Evolutionary conservation across 1,140 invertebrate species (phyloP), one percentile per base, ranked within the genome.

Genomic region (Drosophila insularis): DNA sequence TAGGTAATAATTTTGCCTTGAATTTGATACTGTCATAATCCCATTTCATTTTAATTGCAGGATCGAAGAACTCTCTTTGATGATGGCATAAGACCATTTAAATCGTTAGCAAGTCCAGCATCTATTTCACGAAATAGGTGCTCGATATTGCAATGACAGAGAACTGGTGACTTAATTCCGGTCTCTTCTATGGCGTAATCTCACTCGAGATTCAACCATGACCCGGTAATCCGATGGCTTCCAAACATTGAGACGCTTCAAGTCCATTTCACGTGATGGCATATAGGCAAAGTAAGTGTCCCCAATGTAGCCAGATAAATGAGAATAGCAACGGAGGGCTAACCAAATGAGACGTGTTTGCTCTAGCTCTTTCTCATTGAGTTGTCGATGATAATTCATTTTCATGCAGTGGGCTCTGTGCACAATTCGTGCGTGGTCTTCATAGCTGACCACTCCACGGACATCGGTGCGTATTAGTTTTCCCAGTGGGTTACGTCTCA

Each of bases 231-330:
- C 59, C 0, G 0, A 1, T 0, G 54, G 23, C 1, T 35, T 13
- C 79, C 81, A 86, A 0, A 72, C 2, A 58, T 50, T 61, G 1
- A 59, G 40, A 0, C 73, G 71, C 8, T 53, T 58, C 2, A 90
- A 32, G 40, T 91, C 82, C 1, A 11, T 11, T 32, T 72, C 58
- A 6, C 60, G 71, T 4, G 78, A 56, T 0, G 90, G 90, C 82
- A 91, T 77, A 59, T 91, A 91, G 1, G 90, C 74, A 13, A 82
- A 91, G 23, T 74, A 90, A 1, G 80, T 80, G 13, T 78, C 63
- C n/a, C 40, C 63, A 11, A 75, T 17, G 6, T 46, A 43, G 46
- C 69, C 56, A 7, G 39, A 58, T 19, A 80, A 21, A 23, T 63
- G 14, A 3, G 74, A 73, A 64, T 65, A 87, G n/a, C 80, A 75